These are phyloP conservation scores for Dendrocincla tyrannina DNA, from an alignment of 2,797 vertebrate species.

Conservation along the genomic window DNA sequence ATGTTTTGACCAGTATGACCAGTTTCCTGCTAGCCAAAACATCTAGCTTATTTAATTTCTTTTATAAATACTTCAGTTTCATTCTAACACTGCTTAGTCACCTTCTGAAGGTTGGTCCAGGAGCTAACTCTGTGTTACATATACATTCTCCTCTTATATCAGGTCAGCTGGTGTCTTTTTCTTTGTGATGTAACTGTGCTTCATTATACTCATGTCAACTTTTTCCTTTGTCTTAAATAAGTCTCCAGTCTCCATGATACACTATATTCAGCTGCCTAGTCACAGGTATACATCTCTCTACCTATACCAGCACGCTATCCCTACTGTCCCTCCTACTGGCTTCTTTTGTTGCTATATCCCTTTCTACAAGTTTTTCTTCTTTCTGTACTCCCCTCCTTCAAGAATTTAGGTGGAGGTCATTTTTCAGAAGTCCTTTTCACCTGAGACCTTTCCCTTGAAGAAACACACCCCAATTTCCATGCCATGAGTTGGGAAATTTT, in stretches of 20 bases:
- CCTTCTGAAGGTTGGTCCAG: background rate
- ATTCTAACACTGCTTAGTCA: background rate
- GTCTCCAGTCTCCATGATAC: background rate
- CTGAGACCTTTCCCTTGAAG: background rate
- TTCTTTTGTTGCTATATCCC: background rate
- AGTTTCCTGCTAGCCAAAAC: background rate
- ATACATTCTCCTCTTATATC: background rate
- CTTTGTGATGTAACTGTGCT: background rate
- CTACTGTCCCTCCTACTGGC: background rate
- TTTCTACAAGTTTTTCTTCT: background rate
- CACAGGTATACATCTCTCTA: background rate
- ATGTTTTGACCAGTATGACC: background rate
- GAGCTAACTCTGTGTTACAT: background rate
- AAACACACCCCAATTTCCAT: accelerated
- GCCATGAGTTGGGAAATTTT: background rate
- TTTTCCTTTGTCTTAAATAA: background rate
- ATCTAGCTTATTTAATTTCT: background rate
- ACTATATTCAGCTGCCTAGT: background rate
- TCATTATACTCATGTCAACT: background rate
- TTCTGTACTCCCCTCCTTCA: background rate
- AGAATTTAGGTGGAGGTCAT: background rate
- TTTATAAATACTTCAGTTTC: background rate
- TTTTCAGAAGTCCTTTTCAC: background rate
- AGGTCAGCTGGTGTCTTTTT: background rate
- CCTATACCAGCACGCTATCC: background rate